A percentile compares a stretch with the other conserved stretches of the same genome.
These are phyloP conservation scores for Sebastes oblongus DNA, from an alignment of 2,797 vertebrate genomes.

Conservation along the genomic window DNA sequence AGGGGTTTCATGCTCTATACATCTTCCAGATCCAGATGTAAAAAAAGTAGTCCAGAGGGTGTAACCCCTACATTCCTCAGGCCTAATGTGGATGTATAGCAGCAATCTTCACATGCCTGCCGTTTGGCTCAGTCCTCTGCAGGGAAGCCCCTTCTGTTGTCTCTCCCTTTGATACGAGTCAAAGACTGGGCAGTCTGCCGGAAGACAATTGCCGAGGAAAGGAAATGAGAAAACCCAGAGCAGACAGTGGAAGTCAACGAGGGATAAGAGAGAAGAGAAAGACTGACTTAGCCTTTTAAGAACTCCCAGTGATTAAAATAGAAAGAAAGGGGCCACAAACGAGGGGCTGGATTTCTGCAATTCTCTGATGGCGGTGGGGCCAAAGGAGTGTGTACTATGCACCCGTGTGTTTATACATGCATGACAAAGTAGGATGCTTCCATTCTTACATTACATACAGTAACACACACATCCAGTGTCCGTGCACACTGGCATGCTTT, in stretches of 20 bases:
- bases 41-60: conserved; percentile 52
- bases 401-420: conserved; percentile 20
- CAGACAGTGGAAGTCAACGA: conserved; percentile 56
- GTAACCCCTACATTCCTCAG: conserved; percentile 66
- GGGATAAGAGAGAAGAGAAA: conserved; percentile 51
- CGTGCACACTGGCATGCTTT: background rate
- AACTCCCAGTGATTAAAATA: conserved; percentile 68
- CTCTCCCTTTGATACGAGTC: conserved; percentile 68
- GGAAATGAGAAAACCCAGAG: conserved; percentile 78
- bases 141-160: conserved; percentile 63
- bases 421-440: conserved; percentile 1
- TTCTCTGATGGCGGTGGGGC: conserved; percentile 32
- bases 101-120: conserved; percentile 27
- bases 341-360: conserved; percentile 60
- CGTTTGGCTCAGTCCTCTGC: conserved; percentile 47
- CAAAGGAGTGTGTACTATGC: conserved; percentile 3
- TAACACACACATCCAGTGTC: background rate
- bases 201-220: conserved; percentile 66
- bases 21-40: conserved; percentile 56
- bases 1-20: conserved; percentile 35
- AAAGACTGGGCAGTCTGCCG: conserved; percentile 64
- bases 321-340: conserved; percentile 62
- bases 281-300: conserved; percentile 55
- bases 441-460: conserved; percentile 3
- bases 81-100: conserved; percentile 53